Base-by-base conservation (phyloP, 2,888 invertebrate species). In the Calliphora vomitoria region DNA sequence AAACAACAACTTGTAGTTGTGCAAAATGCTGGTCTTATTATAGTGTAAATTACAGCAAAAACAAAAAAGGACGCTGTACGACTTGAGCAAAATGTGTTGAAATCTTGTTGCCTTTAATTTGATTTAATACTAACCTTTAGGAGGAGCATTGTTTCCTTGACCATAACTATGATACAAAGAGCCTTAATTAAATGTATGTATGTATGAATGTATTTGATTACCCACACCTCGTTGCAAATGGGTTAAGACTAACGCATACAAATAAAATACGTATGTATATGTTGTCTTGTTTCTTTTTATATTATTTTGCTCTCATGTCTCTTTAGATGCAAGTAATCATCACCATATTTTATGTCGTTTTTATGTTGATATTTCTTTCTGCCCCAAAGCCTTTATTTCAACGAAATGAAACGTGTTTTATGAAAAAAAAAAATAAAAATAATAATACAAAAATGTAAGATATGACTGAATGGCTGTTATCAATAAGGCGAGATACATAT, bases 401-500 rank as follows among this genome's bases (percentile, higher is more conserved):
- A 35, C 79, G 79, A 81, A 87, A 82, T 79, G 82, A 82, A 85
- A 87, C 85, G 82, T 87, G 87, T 85, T 87, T 74, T 69, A 50
- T 8, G 15, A 76, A n/a, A 20, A 74, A 60, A 69, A 50, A 20
- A 50, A 44, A 55, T 15, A 60, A 47, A 58, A 68, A 74, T 0
- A 64, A 10, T 18, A 38, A 2, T 18, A 38, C 1, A 64, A 69
- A 80, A 38, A 76, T 60, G 79, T 38, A 72, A 50, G 76, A 69
- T 82, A 75, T 55, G 71, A 75, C 50, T 60, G 72, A 82, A 78
- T 83, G 72, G 80, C 81, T 74, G 84, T 83, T 71, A 84, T 83
- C 79, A 84, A 87, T 82, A 82, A 66, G 68, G 47, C 64, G 87
- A 89, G 90, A 90, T 90, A 89, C 89, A 25, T 25, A 13, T 44